These are phyloP conservation scores for Tricholaema leucomelas DNA, from an alignment of 2,113 vertebrate species.

Conservation along the genomic window DNA sequence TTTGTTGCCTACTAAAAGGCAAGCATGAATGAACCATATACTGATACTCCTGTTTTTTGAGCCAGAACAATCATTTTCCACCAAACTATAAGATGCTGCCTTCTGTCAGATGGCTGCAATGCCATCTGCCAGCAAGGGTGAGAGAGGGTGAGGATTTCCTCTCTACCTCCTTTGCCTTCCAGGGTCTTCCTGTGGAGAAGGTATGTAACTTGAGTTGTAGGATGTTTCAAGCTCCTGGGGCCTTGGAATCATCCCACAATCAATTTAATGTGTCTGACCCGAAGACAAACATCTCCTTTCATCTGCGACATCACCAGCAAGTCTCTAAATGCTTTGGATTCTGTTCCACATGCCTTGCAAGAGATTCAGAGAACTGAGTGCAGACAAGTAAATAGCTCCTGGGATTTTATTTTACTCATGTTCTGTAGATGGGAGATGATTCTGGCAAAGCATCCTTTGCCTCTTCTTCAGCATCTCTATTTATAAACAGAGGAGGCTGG, in stretches of 20 bases:
- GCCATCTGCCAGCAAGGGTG: conserved; percentile 12
- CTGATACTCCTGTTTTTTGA: neutral
- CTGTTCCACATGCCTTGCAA: neutral
- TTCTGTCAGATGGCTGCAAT: neutral
- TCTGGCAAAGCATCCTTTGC: neutral
- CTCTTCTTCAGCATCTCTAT: neutral
- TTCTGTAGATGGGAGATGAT: neutral
- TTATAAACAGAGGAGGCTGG: neutral
- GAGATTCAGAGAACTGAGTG: neutral
- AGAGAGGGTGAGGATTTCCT: neutral
- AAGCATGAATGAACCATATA: neutral
- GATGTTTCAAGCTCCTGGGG: conserved; percentile 49
- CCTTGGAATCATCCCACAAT: conserved; percentile 36
- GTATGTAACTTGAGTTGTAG: conserved; percentile 30
- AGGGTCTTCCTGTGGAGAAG: conserved; percentile 38
- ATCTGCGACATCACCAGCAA: neutral
- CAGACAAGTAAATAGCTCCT: neutral
- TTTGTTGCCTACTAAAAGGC: neutral
- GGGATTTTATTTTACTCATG: neutral
- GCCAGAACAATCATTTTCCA: neutral
- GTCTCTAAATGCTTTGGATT: neutral
- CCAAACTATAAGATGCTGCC: neutral
- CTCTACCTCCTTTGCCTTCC: neutral
- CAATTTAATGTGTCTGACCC: conserved; percentile 31
- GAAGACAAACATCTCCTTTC: conserved; percentile 34